Evolutionary conservation across 2,113 vertebrate species (phyloP).

Genomic region (Neolamprologus tretocephalus): DNA sequence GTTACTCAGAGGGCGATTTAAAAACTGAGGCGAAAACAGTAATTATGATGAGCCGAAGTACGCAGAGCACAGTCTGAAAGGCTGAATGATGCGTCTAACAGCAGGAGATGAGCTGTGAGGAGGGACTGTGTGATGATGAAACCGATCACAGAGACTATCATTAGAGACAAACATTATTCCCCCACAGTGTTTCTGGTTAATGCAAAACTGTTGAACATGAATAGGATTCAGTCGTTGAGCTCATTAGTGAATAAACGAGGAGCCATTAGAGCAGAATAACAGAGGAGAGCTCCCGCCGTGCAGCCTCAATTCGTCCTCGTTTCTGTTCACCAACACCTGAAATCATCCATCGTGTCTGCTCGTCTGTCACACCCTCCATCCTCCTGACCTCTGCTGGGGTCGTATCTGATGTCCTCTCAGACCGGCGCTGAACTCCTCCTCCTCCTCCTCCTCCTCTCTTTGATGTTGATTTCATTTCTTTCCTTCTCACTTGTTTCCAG

Average conservation of each 20-base stretch:
- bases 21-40: background rate
- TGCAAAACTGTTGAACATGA: background rate
- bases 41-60: background rate
- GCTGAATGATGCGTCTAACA: rapidly evolving
- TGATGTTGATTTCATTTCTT: background rate
- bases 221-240: background rate
- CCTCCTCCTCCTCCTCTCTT: background rate
- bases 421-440: background rate
- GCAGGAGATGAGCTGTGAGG: background rate
- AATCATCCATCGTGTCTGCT: background rate
- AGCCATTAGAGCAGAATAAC: background rate
- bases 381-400: background rate
- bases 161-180: background rate
- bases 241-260: background rate
- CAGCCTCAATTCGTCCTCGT: background rate
- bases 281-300: background rate
- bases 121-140: background rate
- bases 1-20: background rate
- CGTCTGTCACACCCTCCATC: background rate
- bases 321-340: background rate
- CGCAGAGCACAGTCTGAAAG: rapidly evolving
- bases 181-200: background rate
- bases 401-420: background rate
- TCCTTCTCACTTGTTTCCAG: background rate
- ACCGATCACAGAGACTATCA: background rate